These are phyloP conservation scores for Lamellibrachia satsuma DNA, from an alignment of 2,888 invertebrate genomes.

Conservation along the genomic window DNA sequence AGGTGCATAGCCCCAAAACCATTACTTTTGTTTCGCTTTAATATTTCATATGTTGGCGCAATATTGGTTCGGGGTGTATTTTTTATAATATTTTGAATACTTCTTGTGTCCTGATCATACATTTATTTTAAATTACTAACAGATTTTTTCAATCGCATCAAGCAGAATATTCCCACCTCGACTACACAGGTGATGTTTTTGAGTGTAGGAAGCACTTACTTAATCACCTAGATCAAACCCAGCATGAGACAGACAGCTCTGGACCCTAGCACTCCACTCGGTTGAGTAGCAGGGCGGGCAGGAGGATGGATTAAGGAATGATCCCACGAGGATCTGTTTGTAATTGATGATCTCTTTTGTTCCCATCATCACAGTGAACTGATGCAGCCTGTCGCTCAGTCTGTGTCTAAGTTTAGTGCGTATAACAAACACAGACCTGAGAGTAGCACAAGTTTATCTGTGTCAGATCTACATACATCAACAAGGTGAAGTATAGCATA, in stretches of 20 bases:
- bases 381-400: background rate
- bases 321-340: background rate
- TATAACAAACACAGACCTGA: background rate
- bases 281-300: background rate
- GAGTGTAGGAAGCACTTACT: background rate
- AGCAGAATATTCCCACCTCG: background rate
- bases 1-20: too few relatives aligned
- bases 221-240: background rate
- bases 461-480: background rate
- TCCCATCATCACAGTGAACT: background rate
- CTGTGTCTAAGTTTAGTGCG: background rate
- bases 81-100: background rate
- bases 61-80: background rate
- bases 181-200: background rate
- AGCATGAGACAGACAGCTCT: background rate
- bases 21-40: background rate
- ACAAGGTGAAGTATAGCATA: background rate
- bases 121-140: background rate
- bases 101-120: background rate
- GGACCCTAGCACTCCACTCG: background rate
- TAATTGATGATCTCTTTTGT: background rate
- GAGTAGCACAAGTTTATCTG: background rate
- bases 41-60: background rate
- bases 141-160: background rate
- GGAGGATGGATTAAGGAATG: conserved; percentile 10